These are phyloP conservation scores for Pandemis heparana DNA, from an alignment of 2,888 invertebrate species.

Conservation along the genomic window DNA sequence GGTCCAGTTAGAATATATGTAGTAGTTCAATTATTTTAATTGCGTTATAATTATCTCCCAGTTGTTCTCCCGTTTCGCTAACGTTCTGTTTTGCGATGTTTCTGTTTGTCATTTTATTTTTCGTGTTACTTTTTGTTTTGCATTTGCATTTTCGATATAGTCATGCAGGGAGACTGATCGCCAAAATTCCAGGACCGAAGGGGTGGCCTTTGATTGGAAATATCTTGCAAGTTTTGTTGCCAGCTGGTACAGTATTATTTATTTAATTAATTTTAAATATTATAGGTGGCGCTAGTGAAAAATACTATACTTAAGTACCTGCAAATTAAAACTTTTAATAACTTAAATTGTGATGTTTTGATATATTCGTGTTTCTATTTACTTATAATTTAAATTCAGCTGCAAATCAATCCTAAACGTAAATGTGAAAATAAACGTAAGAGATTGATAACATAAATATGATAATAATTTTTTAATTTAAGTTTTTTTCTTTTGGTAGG, in stretches of 20 bases:
- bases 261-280: background rate
- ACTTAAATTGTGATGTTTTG: no score
- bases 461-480: no score
- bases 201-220: slow-evolving; percentile 59
- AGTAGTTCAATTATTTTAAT: background rate
- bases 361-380: no score
- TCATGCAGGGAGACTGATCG: slow-evolving; percentile 49
- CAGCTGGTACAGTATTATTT: slow-evolving; percentile 49
- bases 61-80: slow-evolving; percentile 11
- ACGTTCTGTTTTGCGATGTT: slow-evolving; percentile 24
- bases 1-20: background rate
- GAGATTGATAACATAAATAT: no score
- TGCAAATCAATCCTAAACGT: no score
- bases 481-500: no score
- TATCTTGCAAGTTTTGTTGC: slow-evolving; percentile 50
- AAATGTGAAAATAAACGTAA: no score
- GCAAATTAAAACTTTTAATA: no score
- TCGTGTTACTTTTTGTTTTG: slow-evolving; percentile 10
- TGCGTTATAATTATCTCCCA: background rate
- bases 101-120: slow-evolving; percentile 9
- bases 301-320: no score
- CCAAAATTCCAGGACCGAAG: slow-evolving; percentile 63
- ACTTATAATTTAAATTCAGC: no score
- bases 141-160: slow-evolving; percentile 35
- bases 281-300: no score